Base-by-base conservation (phyloP, 2,113 vertebrate species). In the Siniperca chuatsi region DNA sequence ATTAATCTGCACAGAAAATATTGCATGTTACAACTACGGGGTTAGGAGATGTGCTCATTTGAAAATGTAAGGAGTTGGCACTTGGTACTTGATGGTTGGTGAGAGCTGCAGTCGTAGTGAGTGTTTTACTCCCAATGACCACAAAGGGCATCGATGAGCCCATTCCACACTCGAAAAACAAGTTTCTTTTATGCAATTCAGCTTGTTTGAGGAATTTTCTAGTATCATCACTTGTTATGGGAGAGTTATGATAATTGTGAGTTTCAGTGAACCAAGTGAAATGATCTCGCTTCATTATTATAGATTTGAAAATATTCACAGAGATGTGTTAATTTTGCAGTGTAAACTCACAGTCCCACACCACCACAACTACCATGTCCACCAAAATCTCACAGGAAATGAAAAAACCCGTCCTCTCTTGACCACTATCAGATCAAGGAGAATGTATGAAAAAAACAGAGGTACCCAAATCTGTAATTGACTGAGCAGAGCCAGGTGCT, bases 381-480 rank as follows among this genome's bases (percentile, higher is more conserved):
- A 62, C 29, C 58, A 81, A 72, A 72, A 85, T 87, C 61, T 64
- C 37, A 58, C 67, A 78, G 72, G 78, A 87, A 76, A 62, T 54
- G 40, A 61, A 84, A 61, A 84, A 87, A 81, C 33, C 74, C 33
- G 40, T 52, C 55, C 6, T 42, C 60, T 55, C 23, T 57, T 74
- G 75, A 84, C 84, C 57, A 58, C 44, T 12, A 81, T 85, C 69
- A 54, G 52, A 88, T 83, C 9, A 64, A 66, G 52, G 58, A 81
- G 65, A 74, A 82, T 74, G 73, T 29, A 75, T 66, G 71, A 81
- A 90, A 57, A 75, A 69, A 82, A 82, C 83, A 88, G 80, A 87
- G 68, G 64, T 61, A 74, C 40, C 65, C 77, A 74, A 85, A 89
- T 76, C 65, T 83, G 78, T 86, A 83, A 84, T 74, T 88, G 87